These are phyloP conservation scores for Microplitis demolitor DNA, from an alignment of 1,140 invertebrate genomes.

Conservation along the genomic window DNA sequence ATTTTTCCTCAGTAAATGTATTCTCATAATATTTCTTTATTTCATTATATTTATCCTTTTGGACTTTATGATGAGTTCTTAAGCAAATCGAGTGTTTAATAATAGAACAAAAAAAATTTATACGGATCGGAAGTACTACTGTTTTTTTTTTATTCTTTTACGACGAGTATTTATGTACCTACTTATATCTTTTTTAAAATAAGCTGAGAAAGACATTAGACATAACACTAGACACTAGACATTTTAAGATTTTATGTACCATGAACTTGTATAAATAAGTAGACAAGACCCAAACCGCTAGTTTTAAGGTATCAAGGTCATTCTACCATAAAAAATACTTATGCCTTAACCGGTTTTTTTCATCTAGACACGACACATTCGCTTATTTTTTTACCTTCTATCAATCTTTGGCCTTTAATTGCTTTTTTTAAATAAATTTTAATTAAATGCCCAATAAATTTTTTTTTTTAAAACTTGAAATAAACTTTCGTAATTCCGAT, in stretches of 20 bases:
- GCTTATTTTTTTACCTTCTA: background rate
- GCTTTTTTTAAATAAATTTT: background rate
- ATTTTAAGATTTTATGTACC: background rate
- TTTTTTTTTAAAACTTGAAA: too few species aligned
- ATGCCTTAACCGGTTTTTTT: constrained; percentile 10
- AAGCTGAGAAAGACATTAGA: too few species aligned
- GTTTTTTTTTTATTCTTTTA: background rate
- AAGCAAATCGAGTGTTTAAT: background rate
- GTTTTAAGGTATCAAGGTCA: constrained; percentile 5
- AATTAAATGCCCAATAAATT: too few species aligned
- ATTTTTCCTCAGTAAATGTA: too few species aligned
- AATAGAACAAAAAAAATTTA: constrained; percentile 11
- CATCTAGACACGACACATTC: background rate
- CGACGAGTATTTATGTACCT: background rate
- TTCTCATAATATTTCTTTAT: background rate
- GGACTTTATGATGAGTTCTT: background rate
- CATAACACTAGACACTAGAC: too few species aligned
- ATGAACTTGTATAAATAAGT: constrained; percentile 16
- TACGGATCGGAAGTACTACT: background rate
- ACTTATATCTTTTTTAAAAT: too few species aligned
- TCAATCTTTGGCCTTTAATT: background rate
- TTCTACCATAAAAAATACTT: background rate
- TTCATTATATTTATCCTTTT: background rate
- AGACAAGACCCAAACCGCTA: constrained; percentile 8
- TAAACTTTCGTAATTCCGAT: too few species aligned